Percentiles rank a stretch among this genome's conserved stretches.
These are phyloP conservation scores for Globodera rostochiensis DNA, from an alignment of 1,140 invertebrate genomes.

Conservation along the genomic window DNA sequence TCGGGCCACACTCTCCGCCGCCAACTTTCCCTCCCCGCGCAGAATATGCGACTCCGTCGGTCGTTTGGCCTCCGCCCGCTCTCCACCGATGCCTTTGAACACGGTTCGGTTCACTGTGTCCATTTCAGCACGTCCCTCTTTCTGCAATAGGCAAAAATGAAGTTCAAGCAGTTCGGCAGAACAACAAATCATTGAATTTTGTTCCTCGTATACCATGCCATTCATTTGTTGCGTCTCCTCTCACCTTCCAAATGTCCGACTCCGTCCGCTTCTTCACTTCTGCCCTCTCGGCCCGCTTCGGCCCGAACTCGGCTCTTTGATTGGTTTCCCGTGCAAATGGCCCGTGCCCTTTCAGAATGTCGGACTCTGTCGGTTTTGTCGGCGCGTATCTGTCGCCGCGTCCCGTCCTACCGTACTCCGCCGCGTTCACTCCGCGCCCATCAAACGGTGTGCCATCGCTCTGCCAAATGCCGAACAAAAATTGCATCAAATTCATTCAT, in stretches of 20 bases:
- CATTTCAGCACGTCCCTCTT: slow-evolving; percentile 20
- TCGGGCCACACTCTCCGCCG: not conserved
- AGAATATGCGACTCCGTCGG: slow-evolving; percentile 31
- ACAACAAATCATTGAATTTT: too few species aligned
- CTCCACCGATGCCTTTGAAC: slow-evolving; percentile 17
- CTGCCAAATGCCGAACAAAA: not conserved
- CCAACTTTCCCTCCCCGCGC: slow-evolving; percentile 21
- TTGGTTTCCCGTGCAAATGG: slow-evolving; percentile 35
- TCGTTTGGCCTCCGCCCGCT: slow-evolving; percentile 31
- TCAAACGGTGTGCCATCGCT: slow-evolving; percentile 8
- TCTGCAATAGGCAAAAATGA: not conserved
- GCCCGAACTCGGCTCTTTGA: slow-evolving; percentile 26
- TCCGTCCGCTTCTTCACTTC: slow-evolving; percentile 34
- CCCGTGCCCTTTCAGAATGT: slow-evolving; percentile 30
- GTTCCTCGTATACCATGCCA: too few species aligned
- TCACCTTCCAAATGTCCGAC: slow-evolving; percentile 40
- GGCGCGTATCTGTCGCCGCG: slow-evolving; percentile 22
- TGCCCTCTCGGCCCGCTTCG: slow-evolving; percentile 29
- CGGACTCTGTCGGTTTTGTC: slow-evolving; percentile 26
- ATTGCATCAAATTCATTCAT: not conserved
- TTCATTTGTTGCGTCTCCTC: not conserved
- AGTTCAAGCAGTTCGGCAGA: too few species aligned
- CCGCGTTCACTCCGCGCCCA: slow-evolving; percentile 17
- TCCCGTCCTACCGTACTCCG: slow-evolving; percentile 14
- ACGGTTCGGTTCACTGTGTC: slow-evolving; percentile 29